These are phyloP conservation scores for Struthio camelus DNA, from an alignment of 2,113 vertebrate genomes.

Conservation along the genomic window DNA sequence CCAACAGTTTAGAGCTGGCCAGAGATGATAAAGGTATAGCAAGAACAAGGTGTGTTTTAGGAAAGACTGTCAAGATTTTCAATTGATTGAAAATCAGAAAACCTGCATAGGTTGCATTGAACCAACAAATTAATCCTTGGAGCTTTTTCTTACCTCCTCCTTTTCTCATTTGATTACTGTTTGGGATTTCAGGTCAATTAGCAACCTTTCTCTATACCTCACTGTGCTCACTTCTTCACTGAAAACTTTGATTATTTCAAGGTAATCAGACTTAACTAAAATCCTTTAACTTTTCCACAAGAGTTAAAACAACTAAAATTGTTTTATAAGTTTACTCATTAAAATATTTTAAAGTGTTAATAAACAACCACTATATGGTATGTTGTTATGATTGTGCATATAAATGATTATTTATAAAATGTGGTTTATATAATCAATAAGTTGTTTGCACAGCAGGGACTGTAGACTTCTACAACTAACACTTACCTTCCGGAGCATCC, in stretches of 20 bases:
- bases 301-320: neutral
- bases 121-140: neutral
- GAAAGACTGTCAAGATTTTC: neutral
- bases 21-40: rapidly evolving
- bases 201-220: neutral
- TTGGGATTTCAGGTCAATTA: neutral
- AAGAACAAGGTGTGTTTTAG: neutral
- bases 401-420: neutral
- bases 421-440: no score
- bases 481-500: neutral
- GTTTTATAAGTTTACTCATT: neutral
- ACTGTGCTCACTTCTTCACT: neutral
- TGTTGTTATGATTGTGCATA: neutral
- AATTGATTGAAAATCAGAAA: neutral
- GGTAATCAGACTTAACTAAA: neutral
- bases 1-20: neutral
- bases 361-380: neutral
- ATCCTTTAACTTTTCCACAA: no score
- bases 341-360: neutral
- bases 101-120: neutral
- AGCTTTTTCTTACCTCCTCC: neutral
- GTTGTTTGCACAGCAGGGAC: neutral
- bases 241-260: neutral
- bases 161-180: neutral
- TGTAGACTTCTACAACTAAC: neutral